Evolutionary conservation across 2,888 invertebrate genomes (phyloP), one percentile per base, ranked within the genome.

Genomic region (Allacma fusca): DNA sequence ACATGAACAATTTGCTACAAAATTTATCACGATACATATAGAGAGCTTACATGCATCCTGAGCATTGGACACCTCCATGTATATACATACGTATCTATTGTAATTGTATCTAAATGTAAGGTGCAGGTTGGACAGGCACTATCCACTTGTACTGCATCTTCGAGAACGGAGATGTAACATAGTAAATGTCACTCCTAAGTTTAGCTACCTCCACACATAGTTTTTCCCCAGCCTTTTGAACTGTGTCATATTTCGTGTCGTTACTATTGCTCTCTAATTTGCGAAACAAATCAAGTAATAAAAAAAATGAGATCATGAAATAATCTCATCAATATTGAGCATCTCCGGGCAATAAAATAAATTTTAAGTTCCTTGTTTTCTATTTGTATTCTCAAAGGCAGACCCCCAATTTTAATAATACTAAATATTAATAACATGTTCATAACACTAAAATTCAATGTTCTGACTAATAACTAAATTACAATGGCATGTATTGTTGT

Each of bases 211-310:
- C 40, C 40, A 9, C 7, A 40, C 5, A 9, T 40, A 9, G 13
- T 40, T 40, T 40, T 40, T 40, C 13, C 40, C 40, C 40, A 40
- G 40, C n/a, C n/a, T n/a, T n/a, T n/a, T n/a, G n/a, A n/a, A n/a
- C n/a, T n/a, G n/a, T n/a, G n/a, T n/a, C n/a, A n/a, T n/a, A n/a
- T 5, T 40, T 40, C 40, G 13, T 5, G 5, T 40, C 5, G 13
- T 40, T 40, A 40, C 5, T 40, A 9, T 40, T 40, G 40, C 40
- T 13, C 40, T 13, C 5, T 12, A 19, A 50, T 50, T 50, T 13
- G 50, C 5, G 50, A 50, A 50, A 50, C 50, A 50, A 50, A 50
- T 50, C 50, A 50, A 50, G 50, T 50, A 50, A n/a, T 50, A 19
- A 50, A 19, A 50, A 16, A 16, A 50, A 50, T 50, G 50, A 50